Conservation (phyloP, 1,140 invertebrate genomes). For the Habropoda laboriosa region DNA sequence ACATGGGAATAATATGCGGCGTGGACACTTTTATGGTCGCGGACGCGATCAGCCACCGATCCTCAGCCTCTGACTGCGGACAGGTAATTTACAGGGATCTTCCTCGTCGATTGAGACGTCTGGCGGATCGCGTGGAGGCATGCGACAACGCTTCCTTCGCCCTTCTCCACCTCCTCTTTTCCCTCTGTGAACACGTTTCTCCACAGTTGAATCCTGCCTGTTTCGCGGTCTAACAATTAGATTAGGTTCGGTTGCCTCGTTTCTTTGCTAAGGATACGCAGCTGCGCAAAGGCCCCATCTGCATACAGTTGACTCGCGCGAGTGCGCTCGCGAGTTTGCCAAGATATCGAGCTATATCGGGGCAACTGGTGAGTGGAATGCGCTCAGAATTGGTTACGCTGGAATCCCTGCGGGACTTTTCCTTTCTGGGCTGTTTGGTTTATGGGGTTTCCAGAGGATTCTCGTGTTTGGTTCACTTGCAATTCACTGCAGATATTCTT, state of each 20-base stretch:
- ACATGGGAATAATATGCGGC: constrained; percentile 53
- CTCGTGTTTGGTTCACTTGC: no score
- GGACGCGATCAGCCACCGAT: constrained; percentile 21
- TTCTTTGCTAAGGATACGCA: constrained; percentile 24
- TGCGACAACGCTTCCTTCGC: constrained; percentile 52
- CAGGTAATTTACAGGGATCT: constrained; percentile 54
- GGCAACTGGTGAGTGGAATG: constrained; percentile 17
- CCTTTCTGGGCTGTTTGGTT: neutral
- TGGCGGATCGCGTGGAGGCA: constrained; percentile 69
- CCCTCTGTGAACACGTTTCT: no score
- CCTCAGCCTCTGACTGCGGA: constrained; percentile 4
- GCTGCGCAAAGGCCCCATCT: constrained; percentile 38
- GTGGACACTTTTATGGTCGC: constrained; percentile 47
- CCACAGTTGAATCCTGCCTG: no score
- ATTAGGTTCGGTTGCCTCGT: neutral
- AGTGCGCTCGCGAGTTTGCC: constrained; percentile 20
- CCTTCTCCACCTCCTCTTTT: constrained; percentile 11
- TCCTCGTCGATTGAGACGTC: constrained; percentile 71
- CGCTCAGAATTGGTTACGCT: neutral
- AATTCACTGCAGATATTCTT: no score
- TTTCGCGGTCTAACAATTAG: constrained; percentile 39
- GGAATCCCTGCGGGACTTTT: neutral
- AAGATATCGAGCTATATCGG: constrained; percentile 30
- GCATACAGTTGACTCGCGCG: constrained; percentile 24
- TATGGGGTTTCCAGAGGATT: neutral